Base-by-base conservation (phyloP, 2,888 invertebrate genomes). In the Drosophila falleni region DNA sequence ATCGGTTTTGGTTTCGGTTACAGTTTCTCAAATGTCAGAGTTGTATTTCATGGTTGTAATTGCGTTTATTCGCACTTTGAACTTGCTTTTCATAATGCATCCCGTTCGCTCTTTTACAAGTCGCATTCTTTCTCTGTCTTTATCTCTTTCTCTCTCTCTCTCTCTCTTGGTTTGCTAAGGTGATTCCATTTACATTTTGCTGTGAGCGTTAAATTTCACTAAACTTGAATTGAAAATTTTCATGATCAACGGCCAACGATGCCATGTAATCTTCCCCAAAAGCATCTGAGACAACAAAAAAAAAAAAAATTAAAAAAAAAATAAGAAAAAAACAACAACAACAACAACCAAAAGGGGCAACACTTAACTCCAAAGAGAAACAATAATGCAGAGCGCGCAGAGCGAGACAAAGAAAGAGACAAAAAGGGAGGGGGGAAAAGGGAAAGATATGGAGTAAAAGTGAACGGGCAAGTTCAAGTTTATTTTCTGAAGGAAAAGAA, bases 401-500 rank as follows among this genome's bases (percentile, higher is more conserved):
- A 11, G 19, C 26, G 39, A 1, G 37, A 35, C 16, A 8, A 23
- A 26, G 44, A 33, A 37, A 5, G 15, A 44, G 50, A 37, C 55
- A 39, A 59, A 65, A 49, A 19, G 37, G 49, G 19, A 39, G 42
- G 37, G 49, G 19, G 44, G 42, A 10, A 55, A 63, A 64, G 65
- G 75, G 74, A 76, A 62, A 59, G 74, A 73, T 70, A 60, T 78
- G 62, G 81, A 88, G 89, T 89, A 87, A 87, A 87, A 87, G 86
- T 87, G 87, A 87, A 89, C 86, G 80, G 87, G 80, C 86, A 87
- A 87, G 86, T 87, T 87, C 86, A 87, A 87, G 86, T 87, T 89
- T 89, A 87, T 84, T 89, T 87, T 87, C 80, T 87, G 80, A 72
- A 70, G 69, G 73, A 74, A 74, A 73, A 58, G 65, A 13, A 72